Conservation (phyloP, 2,113 vertebrate species). For the Pomatostomus ruficeps region DNA sequence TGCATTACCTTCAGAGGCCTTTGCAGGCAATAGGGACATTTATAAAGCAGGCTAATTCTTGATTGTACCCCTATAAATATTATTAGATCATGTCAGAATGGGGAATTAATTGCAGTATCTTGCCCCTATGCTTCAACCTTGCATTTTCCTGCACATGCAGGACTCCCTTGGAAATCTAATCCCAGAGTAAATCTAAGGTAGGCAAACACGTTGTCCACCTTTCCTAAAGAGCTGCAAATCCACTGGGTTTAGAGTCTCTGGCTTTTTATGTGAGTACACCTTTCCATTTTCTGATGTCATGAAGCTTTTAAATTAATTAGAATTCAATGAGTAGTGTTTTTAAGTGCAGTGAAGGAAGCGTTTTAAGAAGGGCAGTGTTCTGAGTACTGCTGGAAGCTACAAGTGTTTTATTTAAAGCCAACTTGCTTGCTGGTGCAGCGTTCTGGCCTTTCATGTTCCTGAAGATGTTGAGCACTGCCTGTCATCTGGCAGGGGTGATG, state of each 20-base stretch:
- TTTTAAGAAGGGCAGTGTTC: background rate
- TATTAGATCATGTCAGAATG: background rate
- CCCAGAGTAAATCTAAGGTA: background rate
- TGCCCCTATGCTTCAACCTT: accelerated
- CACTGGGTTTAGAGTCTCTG: background rate
- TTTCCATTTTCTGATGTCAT: background rate
- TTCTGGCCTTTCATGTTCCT: background rate
- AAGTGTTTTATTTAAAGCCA: background rate
- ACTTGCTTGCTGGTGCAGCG: background rate
- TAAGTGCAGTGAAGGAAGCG: background rate
- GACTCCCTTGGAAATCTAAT: background rate
- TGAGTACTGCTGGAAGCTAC: background rate
- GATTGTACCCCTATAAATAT: background rate
- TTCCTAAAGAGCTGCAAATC: background rate
- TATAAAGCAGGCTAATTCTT: background rate
- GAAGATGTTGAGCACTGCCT: background rate
- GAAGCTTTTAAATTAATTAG: background rate
- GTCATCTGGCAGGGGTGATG: no score
- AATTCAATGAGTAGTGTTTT: background rate
- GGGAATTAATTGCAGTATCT: background rate
- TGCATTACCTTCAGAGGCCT: background rate
- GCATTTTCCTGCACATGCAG: background rate
- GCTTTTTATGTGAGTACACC: background rate
- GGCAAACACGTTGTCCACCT: background rate
- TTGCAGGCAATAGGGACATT: background rate